phyloP scores from a whole-genome alignment of 2,888 invertebrate species.

The Nemapogon koenigi region DNA sequence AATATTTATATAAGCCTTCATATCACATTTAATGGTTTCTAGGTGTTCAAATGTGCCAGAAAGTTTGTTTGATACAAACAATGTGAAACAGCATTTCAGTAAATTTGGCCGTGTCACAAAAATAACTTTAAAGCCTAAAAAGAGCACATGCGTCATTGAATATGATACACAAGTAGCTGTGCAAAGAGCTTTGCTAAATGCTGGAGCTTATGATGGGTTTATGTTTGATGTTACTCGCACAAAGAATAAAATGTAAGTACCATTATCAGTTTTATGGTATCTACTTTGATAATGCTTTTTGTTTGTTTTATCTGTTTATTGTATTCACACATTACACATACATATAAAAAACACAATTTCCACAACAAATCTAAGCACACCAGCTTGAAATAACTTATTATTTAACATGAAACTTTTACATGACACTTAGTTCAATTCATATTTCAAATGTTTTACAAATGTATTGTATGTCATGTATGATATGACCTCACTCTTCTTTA shows the following conservation, averaged over 20 bases:
- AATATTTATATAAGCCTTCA: no score
- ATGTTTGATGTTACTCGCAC: slow-evolving; percentile 67
- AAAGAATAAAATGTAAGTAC: slow-evolving; percentile 50
- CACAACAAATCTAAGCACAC: no score
- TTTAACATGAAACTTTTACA: no score
- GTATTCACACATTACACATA: no score
- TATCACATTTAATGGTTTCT: slow-evolving; percentile 18
- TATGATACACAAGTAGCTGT: slow-evolving; percentile 69
- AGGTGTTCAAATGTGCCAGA: slow-evolving; percentile 73
- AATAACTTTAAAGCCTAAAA: slow-evolving; percentile 69
- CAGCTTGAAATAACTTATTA: no score
- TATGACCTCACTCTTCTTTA: no score
- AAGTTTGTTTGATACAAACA: slow-evolving; percentile 61
- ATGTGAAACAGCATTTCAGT: slow-evolving; percentile 71
- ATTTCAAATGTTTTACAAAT: no score
- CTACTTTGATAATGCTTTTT: background rate
- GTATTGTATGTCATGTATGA: no score
- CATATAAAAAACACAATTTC: no score
- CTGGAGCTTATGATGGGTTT: slow-evolving; percentile 67
- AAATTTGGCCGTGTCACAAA: slow-evolving; percentile 75
- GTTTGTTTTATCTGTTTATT: background rate
- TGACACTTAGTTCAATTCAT: no score
- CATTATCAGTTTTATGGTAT: background rate
- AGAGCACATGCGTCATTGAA: slow-evolving; percentile 71
- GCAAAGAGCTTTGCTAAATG: slow-evolving; percentile 64